phyloP scores from a whole-genome alignment of 2,888 invertebrate species.

The Idaea biselata region DNA sequence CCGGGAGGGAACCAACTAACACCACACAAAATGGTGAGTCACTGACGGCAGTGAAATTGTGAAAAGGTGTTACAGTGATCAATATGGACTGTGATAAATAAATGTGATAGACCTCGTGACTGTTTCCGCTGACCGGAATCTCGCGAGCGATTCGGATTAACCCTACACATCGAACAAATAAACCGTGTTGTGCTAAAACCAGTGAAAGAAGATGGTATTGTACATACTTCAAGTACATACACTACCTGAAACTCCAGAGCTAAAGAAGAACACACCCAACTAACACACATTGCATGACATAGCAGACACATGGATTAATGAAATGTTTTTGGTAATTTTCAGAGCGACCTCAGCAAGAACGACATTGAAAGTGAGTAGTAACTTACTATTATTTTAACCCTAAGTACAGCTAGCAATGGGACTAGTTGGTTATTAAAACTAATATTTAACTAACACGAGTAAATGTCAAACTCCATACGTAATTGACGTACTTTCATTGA shows the following conservation, averaged over 20 bases:
- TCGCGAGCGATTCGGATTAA: slow-evolving; percentile 48
- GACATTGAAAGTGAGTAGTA: slow-evolving; percentile 94
- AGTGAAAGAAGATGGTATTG: slow-evolving; percentile 62
- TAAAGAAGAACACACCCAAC: slow-evolving; percentile 49
- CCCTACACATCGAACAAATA: slow-evolving; percentile 32
- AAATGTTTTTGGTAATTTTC: slow-evolving; percentile 80
- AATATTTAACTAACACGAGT: slow-evolving; percentile 1
- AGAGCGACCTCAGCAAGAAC: slow-evolving; percentile 93
- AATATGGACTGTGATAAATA: slow-evolving; percentile 59
- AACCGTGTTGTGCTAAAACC: slow-evolving; percentile 63
- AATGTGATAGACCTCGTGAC: slow-evolving; percentile 54
- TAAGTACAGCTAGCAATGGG: not conserved
- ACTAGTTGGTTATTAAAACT: not conserved
- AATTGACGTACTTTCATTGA: not conserved
- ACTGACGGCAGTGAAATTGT: slow-evolving; percentile 70
- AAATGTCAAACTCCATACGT: not conserved
- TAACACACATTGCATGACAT: slow-evolving; percentile 57
- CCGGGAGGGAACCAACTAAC: slow-evolving; percentile 82
- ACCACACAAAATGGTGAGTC: slow-evolving; percentile 86
- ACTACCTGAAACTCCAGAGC: slow-evolving; percentile 42
- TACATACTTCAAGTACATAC: slow-evolving; percentile 39
- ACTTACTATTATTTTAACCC: slow-evolving; percentile 17
- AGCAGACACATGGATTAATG: slow-evolving; percentile 61
- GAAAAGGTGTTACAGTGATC: slow-evolving; percentile 71
- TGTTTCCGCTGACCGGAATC: slow-evolving; percentile 69